Base-by-base conservation (phyloP, 2,797 vertebrate species). In the Sylvilagus floridanus region DNA sequence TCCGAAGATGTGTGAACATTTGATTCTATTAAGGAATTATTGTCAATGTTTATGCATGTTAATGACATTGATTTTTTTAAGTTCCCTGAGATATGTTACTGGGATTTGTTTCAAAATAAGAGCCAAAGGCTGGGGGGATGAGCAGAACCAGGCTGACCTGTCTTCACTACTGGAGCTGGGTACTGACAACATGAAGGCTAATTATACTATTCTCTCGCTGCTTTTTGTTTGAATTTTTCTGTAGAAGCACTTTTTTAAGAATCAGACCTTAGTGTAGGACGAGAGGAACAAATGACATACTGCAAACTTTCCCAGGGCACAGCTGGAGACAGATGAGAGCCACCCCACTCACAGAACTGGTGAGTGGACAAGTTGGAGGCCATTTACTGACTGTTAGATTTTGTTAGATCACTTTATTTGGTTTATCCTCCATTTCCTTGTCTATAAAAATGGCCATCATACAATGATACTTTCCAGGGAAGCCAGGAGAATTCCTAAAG, bases 71-170 rank as follows among this genome's bases (percentile, higher is more conserved):
- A 72, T 89, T 66, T 68, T 86, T 91, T 78, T 14, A 68, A 83
- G 28, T 72, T 30, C 42, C 72, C 13, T 88, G 30, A 95, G 62
- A 83, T 60, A 52, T 35, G 42, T 65, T 84, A 19, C 86, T 22
- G 37, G 42, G 57, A 88, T 92, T 73, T 78, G 8, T 93, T 94
- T 93, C 35, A 75, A 88, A 79, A 63, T 11, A 92, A 47, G 30
- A 52, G 13, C 24, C 30, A 35, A 35, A 35, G 35, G 35, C n/a
- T 57, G 13, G 3, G 21, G 50, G 0, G 16, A 1, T 28, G 73
- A 42, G 52, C 35, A 26, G n/a, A 88, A 52, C 37, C 47, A 83
- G 42, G 5, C 21, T 71, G 24, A 3, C 30, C 24, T 66, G 30
- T 47, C 75, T 79, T 42, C 37, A 21, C 47, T 88, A 24, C 28